Evolutionary conservation across 2,113 vertebrate genomes (phyloP).

Genomic region (Okapia johnstoni): DNA sequence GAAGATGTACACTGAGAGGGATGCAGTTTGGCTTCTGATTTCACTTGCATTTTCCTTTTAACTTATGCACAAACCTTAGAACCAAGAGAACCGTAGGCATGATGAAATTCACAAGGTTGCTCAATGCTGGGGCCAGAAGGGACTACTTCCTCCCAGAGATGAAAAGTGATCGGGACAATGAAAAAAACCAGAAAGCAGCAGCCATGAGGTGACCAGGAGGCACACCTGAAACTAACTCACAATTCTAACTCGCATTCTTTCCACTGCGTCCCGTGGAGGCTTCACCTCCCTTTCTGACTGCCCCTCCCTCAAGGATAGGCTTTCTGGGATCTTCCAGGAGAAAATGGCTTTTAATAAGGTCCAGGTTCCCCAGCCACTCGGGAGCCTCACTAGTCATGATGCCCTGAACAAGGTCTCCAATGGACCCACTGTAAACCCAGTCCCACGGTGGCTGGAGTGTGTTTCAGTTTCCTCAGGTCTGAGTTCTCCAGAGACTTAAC

Average conservation of each 20-base stretch:
- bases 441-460: background rate
- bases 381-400: background rate
- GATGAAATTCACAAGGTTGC: background rate
- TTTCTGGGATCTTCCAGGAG: background rate
- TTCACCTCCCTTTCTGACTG: background rate
- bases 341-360: conserved; percentile 31
- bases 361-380: background rate
- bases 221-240: background rate
- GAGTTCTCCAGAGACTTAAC: background rate
- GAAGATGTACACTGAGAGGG: too few species aligned
- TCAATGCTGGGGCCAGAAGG: background rate
- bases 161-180: background rate
- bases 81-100: background rate
- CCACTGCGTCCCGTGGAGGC: accelerated
- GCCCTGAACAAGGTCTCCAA: background rate
- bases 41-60: background rate
- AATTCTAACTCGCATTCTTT: background rate
- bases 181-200: background rate
- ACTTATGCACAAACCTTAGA: background rate
- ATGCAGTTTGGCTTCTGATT: background rate
- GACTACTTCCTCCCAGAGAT: background rate
- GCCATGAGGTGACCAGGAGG: background rate
- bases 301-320: accelerated
- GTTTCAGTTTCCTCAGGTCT: conserved; percentile 32
- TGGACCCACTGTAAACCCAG: background rate